Evolutionary conservation across 2,797 vertebrate genomes (phyloP).

Genomic region (Arctocebus calabarensis): DNA sequence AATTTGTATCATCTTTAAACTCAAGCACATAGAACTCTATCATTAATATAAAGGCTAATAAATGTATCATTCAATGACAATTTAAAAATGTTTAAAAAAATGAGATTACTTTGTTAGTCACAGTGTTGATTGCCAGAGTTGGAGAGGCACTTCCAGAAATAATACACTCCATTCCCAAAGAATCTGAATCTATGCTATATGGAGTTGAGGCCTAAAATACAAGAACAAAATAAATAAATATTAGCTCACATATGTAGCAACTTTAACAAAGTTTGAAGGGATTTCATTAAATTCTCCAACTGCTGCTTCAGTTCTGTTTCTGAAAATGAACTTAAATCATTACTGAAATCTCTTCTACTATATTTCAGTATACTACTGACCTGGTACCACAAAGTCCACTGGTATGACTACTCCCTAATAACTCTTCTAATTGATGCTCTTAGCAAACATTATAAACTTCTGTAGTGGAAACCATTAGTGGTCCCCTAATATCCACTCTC

Average conservation of each 20-base stretch:
- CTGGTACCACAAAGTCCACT: neutral
- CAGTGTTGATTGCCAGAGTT: constrained; percentile 98
- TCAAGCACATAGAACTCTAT: constrained; percentile 55
- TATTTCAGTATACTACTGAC: constrained; percentile 30
- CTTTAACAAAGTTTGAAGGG: constrained; percentile 73
- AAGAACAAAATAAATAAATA: constrained; percentile 82
- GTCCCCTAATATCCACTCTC: neutral
- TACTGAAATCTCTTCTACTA: constrained; percentile 38
- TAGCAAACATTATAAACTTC: constrained; percentile 17
- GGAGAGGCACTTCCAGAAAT: constrained; percentile 98
- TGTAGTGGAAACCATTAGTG: neutral
- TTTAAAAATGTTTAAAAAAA: constrained; percentile 79
- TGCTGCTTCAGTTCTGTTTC: constrained; percentile 50
- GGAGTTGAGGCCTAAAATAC: constrained; percentile 94
- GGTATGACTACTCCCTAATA: neutral
- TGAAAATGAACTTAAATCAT: constrained; percentile 59
- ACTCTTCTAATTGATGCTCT: neutral
- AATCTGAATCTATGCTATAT: constrained; percentile 96
- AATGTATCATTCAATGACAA: constrained; percentile 74
- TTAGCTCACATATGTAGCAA: constrained; percentile 78
- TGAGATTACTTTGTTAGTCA: constrained; percentile 96
- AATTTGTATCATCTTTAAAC: constrained; percentile 58
- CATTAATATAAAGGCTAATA: constrained; percentile 67
- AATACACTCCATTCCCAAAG: constrained; percentile 98
- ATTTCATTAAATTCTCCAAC: constrained; percentile 67